phyloP scores from a whole-genome alignment of 2,888 invertebrate species.

The Conops quadrifasciatus region DNA sequence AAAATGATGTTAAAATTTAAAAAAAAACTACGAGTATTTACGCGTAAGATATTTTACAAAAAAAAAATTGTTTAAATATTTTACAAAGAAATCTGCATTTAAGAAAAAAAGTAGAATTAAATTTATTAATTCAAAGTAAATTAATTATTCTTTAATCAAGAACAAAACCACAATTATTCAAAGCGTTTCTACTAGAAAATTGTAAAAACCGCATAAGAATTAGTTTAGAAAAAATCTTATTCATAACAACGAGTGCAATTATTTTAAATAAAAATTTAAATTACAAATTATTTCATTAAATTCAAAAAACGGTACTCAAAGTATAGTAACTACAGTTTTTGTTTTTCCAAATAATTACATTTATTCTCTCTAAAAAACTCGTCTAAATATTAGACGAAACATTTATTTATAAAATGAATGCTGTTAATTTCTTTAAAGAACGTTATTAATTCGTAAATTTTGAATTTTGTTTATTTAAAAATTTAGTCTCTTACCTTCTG shows the following conservation, averaged over 20 bases:
- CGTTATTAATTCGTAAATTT: no score
- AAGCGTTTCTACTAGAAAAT: neutral
- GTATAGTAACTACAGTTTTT: conserved; percentile 12
- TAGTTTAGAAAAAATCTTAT: conserved; percentile 11
- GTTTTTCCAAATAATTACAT: no score
- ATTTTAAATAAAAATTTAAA: conserved; percentile 46
- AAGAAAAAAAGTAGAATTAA: neutral
- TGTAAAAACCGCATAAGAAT: conserved; percentile 6
- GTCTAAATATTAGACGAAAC: no score
- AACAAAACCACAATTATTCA: no score
- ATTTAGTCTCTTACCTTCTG: no score
- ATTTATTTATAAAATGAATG: no score
- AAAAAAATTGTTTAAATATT: neutral
- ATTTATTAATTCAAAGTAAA: neutral
- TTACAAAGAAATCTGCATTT: neutral
- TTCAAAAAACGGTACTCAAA: no score
- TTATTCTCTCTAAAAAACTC: no score
- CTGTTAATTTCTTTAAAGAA: no score
- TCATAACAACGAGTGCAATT: conserved; percentile 53
- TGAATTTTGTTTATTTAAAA: no score
- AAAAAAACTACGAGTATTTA: neutral
- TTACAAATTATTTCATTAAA: conserved; percentile 21
- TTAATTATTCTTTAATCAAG: neutral
- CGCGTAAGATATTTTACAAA: no score
- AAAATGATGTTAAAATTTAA: neutral